Evolutionary conservation across 2,888 invertebrate genomes (phyloP).

Genomic region (Drosophila kuntzei): DNA sequence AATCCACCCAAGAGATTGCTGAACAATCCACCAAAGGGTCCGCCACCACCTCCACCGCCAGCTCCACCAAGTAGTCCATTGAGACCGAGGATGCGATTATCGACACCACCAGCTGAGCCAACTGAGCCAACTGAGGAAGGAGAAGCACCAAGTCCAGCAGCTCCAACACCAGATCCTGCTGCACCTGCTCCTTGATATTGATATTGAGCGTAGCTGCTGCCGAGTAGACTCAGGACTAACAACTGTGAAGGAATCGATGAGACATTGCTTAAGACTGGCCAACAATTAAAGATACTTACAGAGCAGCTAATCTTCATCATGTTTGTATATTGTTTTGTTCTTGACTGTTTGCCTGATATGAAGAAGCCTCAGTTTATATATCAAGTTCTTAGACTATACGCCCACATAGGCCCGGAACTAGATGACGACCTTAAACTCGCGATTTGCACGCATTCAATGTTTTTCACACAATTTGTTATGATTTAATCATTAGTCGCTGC

Average conservation of each 20-base stretch:
- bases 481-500: slow-evolving; percentile 60
- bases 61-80: slow-evolving; percentile 62
- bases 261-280: not conserved
- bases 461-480: slow-evolving; percentile 67
- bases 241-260: slow-evolving; percentile 29
- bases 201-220: slow-evolving; percentile 61
- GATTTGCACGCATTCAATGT: slow-evolving; percentile 70
- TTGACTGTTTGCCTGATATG: slow-evolving; percentile 52
- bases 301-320: slow-evolving; percentile 56
- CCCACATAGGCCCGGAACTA: slow-evolving; percentile 69
- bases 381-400: slow-evolving; percentile 48
- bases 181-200: slow-evolving; percentile 48
- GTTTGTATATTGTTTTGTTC: slow-evolving; percentile 43
- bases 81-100: slow-evolving; percentile 70
- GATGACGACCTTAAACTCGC: slow-evolving; percentile 71
- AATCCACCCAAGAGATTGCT: slow-evolving; percentile 56
- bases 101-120: slow-evolving; percentile 35
- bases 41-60: slow-evolving; percentile 59
- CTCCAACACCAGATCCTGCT: not conserved
- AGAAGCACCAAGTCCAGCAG: not conserved
- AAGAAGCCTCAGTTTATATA: slow-evolving; percentile 69
- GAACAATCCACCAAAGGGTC: slow-evolving; percentile 39
- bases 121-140: not conserved
- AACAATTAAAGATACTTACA: slow-evolving; percentile 46
- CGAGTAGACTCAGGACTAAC: slow-evolving; percentile 51